phyloP scores from a whole-genome alignment of 2,113 vertebrate species.

The Mohoua ochrocephala region DNA sequence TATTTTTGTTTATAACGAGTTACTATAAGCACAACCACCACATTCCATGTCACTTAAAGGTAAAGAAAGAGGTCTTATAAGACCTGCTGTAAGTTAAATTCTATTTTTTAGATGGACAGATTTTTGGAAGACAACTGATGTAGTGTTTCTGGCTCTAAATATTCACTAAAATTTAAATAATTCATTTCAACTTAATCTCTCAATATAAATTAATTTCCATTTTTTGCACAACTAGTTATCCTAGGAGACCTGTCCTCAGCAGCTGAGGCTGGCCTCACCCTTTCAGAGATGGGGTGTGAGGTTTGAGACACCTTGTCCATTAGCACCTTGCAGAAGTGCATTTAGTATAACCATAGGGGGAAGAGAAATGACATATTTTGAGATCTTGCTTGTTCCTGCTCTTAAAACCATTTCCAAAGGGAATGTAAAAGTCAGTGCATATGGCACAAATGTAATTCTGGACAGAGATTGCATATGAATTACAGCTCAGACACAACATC shows the following conservation, averaged over 20 bases:
- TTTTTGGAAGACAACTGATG: not conserved
- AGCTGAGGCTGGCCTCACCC: not conserved
- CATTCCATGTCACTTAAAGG: not conserved
- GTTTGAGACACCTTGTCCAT: not conserved
- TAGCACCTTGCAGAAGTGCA: not conserved
- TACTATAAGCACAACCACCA: not conserved
- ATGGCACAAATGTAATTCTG: conserved; percentile 32
- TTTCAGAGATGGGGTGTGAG: not conserved
- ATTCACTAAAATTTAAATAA: not conserved
- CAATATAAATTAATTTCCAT: not conserved
- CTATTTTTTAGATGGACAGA: not conserved
- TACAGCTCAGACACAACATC: conserved; percentile 16
- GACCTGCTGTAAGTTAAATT: not conserved
- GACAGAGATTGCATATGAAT: conserved; percentile 52
- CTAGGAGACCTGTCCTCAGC: not conserved
- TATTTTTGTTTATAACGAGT: not conserved
- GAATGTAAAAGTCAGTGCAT: conserved; percentile 29
- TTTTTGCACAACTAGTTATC: not conserved
- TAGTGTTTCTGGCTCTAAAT: not conserved
- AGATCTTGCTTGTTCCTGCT: conserved; percentile 18
- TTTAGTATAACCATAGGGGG: not conserved
- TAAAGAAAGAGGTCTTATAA: not conserved
- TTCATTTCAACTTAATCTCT: not conserved
- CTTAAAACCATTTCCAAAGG: conserved; percentile 44
- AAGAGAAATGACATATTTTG: not conserved